Conservation (phyloP, 1,140 invertebrate species). For the Steinernema feltiae region DNA sequence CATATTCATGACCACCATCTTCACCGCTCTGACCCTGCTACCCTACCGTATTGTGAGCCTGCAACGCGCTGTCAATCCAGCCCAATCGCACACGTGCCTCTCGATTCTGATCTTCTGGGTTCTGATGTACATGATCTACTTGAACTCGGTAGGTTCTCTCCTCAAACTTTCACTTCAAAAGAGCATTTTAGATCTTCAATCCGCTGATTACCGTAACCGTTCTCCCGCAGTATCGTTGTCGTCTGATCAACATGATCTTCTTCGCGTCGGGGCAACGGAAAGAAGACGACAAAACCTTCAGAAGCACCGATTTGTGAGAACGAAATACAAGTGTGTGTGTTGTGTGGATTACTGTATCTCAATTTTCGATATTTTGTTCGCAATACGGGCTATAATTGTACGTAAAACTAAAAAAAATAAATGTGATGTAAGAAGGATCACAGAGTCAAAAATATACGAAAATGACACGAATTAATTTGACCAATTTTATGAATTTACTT, state of each 20-base stretch:
- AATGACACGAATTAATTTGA: too few relatives aligned
- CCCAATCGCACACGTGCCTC: not conserved
- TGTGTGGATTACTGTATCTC: not conserved
- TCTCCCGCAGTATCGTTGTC: constrained; percentile 27
- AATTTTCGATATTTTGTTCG: too few relatives aligned
- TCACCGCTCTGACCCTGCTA: constrained; percentile 26
- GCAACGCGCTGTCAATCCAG: constrained; percentile 18
- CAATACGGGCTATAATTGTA: not conserved
- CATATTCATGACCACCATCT: constrained; percentile 36
- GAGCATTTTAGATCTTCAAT: constrained; percentile 34
- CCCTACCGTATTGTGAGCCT: constrained; percentile 28
- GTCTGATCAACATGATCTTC: constrained; percentile 2
- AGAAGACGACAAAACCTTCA: not conserved
- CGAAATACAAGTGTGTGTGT: not conserved
- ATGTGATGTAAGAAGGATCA: not conserved
- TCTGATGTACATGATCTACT: constrained; percentile 25
- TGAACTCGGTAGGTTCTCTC: constrained; percentile 25
- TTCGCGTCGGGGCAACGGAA: not conserved
- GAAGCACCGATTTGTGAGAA: not conserved
- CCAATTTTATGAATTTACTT: too few relatives aligned
- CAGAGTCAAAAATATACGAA: too few relatives aligned
- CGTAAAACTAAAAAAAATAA: not conserved
- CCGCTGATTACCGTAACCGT: constrained; percentile 32
- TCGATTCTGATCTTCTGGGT: not conserved
- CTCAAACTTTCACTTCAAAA: not conserved